Percentiles rank a stretch among this genome's conserved stretches.
phyloP scores from a whole-genome alignment of 2,797 vertebrate genomes.

The Peromyscus nudipes region DNA sequence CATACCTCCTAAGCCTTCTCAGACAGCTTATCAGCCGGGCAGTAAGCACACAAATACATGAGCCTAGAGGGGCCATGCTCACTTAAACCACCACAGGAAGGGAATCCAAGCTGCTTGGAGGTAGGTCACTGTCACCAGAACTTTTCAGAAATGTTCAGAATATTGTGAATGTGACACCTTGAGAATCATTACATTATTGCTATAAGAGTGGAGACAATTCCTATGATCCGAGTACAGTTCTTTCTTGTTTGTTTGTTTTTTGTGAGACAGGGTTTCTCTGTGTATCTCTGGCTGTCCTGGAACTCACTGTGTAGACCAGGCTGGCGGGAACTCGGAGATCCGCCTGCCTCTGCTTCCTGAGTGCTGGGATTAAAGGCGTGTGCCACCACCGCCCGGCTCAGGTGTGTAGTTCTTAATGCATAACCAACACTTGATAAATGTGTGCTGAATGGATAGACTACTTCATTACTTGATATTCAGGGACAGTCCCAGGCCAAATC shows the following conservation, averaged over 20 bases:
- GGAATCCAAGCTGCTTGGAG: neutral
- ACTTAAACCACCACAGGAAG: neutral
- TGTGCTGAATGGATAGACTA: neutral
- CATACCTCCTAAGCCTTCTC: neutral
- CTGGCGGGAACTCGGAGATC: neutral
- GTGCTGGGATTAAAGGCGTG: neutral
- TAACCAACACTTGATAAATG: neutral
- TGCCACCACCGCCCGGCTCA: neutral
- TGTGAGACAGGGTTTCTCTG: neutral
- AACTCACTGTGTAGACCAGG: neutral
- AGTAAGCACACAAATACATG: neutral
- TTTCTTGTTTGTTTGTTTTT: neutral
- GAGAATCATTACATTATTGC: neutral
- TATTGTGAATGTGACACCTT: neutral
- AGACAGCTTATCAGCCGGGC: neutral
- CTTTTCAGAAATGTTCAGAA: neutral
- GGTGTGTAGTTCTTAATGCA: neutral
- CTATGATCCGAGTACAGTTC: neutral
- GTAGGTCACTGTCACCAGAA: neutral
- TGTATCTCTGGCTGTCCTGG: neutral
- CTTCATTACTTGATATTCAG: neutral
- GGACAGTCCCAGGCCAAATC: neutral
- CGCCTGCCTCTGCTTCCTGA: neutral
- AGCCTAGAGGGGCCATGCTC: neutral
- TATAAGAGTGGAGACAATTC: neutral